Conservation (phyloP, 2,797 vertebrate species). For the Myripristis jacobus region DNA sequence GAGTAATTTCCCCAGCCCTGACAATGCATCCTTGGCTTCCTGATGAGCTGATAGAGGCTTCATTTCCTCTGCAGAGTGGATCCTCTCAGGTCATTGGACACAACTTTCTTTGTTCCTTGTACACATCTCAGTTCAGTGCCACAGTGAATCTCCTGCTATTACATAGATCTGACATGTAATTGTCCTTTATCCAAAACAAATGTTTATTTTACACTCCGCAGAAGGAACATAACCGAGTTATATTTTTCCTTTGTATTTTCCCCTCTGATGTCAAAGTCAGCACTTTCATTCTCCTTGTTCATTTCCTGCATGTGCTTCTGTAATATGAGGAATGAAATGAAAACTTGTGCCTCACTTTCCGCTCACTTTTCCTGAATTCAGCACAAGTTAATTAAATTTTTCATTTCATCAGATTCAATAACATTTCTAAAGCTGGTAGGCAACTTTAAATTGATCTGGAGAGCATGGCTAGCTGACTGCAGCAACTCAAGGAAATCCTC, state of each 20-base stretch:
- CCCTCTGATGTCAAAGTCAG: conserved; percentile 34
- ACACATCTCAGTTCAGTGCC: conserved; percentile 38
- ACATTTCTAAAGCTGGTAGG: conserved; percentile 65
- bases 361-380: conserved; percentile 60
- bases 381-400: conserved; percentile 74
- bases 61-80: conserved; percentile 36
- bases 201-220: conserved; percentile 40
- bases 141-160: conserved; percentile 14
- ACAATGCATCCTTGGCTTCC: not conserved
- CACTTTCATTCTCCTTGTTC: conserved; percentile 44
- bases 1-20: conserved; percentile 19
- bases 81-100: conserved; percentile 43
- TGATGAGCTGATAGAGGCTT: conserved; percentile 31
- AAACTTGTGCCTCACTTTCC: conserved; percentile 56
- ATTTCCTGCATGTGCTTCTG: conserved; percentile 52
- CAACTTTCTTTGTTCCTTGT: conserved; percentile 46
- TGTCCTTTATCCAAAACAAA: conserved; percentile 19
- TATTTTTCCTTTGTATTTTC: conserved; percentile 23
- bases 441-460: conserved; percentile 69
- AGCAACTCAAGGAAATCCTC: conserved; percentile 61
- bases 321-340: conserved; percentile 53
- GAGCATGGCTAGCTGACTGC: conserved; percentile 50
- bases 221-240: conserved; percentile 37
- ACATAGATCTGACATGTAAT: conserved; percentile 31
- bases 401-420: conserved; percentile 74